Conservation (phyloP, 2,797 vertebrate genomes). For the Thalassophryne amazonica region DNA sequence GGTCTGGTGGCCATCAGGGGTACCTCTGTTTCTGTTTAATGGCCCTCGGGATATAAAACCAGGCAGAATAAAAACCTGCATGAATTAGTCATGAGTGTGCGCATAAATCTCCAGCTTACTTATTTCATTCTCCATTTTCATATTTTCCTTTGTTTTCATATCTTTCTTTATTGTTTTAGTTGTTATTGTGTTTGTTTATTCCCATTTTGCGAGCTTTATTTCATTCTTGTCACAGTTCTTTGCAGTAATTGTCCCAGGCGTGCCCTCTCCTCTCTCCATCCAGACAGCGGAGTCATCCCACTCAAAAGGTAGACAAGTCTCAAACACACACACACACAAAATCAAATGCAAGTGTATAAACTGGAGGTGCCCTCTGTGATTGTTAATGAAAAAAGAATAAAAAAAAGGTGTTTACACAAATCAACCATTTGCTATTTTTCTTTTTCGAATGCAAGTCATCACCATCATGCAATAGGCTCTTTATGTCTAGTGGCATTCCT, state of each 20-base stretch:
- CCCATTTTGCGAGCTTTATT: background rate
- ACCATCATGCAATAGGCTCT: too few species aligned
- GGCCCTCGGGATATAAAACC: slow-evolving; percentile 41
- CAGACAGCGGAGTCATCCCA: slow-evolving; percentile 37
- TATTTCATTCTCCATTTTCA: slow-evolving; percentile 19
- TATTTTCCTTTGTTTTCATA: too few species aligned
- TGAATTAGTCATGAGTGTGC: slow-evolving; percentile 65
- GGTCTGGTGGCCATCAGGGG: background rate
- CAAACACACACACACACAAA: slow-evolving; percentile 8
- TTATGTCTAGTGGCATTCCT: too few species aligned
- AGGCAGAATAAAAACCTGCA: slow-evolving; percentile 41
- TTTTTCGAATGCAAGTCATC: slow-evolving; percentile 8
- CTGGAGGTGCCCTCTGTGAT: slow-evolving; percentile 35
- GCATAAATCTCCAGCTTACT: slow-evolving; percentile 19
- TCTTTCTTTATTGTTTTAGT: too few species aligned
- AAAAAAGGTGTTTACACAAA: slow-evolving; percentile 39
- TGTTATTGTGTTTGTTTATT: background rate
- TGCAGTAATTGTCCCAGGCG: slow-evolving; percentile 34
- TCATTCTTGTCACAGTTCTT: slow-evolving; percentile 29
- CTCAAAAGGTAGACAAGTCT: slow-evolving; percentile 27
- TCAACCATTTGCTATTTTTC: slow-evolving; percentile 19
- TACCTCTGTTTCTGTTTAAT: slow-evolving; percentile 54
- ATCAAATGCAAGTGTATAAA: slow-evolving; percentile 24
- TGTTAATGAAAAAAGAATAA: slow-evolving; percentile 43
- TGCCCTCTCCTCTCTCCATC: slow-evolving; percentile 29